Base-by-base conservation (phyloP, 2,797 vertebrate genomes). In the Telmatherina bonti region DNA sequence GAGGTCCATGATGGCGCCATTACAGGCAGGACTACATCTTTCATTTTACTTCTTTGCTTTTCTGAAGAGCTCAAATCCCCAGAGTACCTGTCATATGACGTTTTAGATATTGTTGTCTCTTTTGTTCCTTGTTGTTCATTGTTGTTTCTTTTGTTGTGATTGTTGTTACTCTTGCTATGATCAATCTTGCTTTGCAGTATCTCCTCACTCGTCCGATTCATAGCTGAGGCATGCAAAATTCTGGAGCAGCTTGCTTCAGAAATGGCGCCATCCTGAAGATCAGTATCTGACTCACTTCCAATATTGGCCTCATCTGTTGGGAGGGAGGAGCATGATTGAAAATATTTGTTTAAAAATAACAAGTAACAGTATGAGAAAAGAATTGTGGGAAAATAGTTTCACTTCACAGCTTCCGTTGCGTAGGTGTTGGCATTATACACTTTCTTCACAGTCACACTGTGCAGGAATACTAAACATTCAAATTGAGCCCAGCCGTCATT, bases 241-340 rank as follows among this genome's bases (percentile, higher is more conserved):
- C 87, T 90, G 5, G 88, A 92, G 11, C 86, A 77, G 2, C 91
- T 89, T 64, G 88, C 92, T 38, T 88, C 86, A 4, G 78, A 71
- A 0, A 69, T 62, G 43, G 90, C 86, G 64, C 96, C 95, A 5
- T 96, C 94, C 0, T 90, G 91, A 45, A 91, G 92, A 60, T 98
- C 95, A 10, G 85, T 79, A 67, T 97, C 96, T 0, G 92, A 89
- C 0, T 96, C 96, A 1, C 95, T 96, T 85, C 94, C 95, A 0
- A 84, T 79, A 43, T 90, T 90, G 73, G 94, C 96, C 18, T 96
- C 95, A 65, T 96, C 97, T 94, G 84, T 47, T 47, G 54, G 69
- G 22, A 2, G 62, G 35, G 29, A 5, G 35, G 33, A 13, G 41
- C 35, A 30, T 2, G 2, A 38, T 59, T 26, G 8, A 45, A 59